phyloP scores from a whole-genome alignment of 2,113 vertebrate species.

The Colaptes auratus region DNA sequence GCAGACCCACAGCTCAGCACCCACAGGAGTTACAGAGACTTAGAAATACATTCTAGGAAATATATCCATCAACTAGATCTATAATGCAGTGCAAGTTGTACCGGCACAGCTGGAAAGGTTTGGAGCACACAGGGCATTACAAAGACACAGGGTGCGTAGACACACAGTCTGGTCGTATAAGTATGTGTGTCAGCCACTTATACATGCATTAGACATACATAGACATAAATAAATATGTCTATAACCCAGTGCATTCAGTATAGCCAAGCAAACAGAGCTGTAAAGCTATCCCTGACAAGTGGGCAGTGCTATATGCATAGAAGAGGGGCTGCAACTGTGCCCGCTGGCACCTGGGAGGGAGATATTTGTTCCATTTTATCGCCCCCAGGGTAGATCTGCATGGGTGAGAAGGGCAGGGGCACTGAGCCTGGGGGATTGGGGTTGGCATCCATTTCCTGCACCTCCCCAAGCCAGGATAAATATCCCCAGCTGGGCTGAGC shows the following conservation, averaged over 20 bases:
- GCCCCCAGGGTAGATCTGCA: fast-evolving
- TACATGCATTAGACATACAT: fast-evolving
- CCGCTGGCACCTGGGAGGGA: fast-evolving
- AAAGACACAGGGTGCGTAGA: background rate
- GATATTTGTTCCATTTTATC: fast-evolving
- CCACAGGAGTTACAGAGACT: fast-evolving
- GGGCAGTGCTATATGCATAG: fast-evolving
- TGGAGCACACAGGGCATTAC: fast-evolving
- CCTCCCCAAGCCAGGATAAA: background rate
- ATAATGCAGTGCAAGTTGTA: background rate
- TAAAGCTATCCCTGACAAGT: background rate
- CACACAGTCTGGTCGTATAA: fast-evolving
- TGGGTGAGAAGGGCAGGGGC: background rate
- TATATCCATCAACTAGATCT: too few species aligned
- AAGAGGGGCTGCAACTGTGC: background rate
- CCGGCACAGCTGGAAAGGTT: background rate
- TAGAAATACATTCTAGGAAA: background rate
- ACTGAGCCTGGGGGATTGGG: fast-evolving
- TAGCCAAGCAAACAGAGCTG: fast-evolving
- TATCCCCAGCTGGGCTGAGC: background rate
- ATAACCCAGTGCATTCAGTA: fast-evolving
- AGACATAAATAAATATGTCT: fast-evolving
- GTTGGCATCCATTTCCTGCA: background rate
- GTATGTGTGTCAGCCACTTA: background rate
- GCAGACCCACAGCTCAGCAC: fast-evolving